These are phyloP conservation scores for Characodon lateralis DNA, from an alignment of 2,797 vertebrate genomes.

Conservation along the genomic window DNA sequence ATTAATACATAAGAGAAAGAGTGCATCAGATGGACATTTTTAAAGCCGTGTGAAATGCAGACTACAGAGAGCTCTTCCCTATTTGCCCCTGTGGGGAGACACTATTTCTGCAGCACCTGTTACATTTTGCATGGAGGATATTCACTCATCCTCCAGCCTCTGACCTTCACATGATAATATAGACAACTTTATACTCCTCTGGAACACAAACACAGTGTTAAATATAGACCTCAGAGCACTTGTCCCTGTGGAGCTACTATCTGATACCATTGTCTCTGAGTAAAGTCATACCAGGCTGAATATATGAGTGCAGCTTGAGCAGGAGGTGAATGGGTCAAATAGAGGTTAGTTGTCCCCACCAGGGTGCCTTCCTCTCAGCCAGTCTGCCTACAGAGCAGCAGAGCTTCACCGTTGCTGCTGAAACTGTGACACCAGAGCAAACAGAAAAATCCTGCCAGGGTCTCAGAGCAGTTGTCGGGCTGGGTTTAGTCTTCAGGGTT, in stretches of 20 bases:
- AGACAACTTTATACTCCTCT: constrained; percentile 31
- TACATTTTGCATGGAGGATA: constrained; percentile 41
- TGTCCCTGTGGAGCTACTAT: constrained; percentile 46
- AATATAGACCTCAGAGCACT: constrained; percentile 54
- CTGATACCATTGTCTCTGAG: constrained; percentile 62
- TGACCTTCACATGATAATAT: constrained; percentile 49
- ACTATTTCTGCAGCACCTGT: constrained; percentile 55
- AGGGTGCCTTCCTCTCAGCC: constrained; percentile 32
- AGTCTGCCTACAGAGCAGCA: constrained; percentile 58
- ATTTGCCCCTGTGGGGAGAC: constrained; percentile 38
- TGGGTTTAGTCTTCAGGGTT: constrained; percentile 45
- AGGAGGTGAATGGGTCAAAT: constrained; percentile 40
- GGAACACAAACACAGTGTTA: constrained; percentile 39
- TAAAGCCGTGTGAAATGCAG: constrained; percentile 26
- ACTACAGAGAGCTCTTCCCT: constrained; percentile 16
- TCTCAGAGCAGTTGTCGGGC: constrained; percentile 41
- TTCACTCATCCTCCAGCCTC: constrained; percentile 28
- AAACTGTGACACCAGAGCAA: constrained; percentile 26
- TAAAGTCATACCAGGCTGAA: constrained; percentile 44
- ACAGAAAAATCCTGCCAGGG: constrained; percentile 41
- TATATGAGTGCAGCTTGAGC: constrained; percentile 40
- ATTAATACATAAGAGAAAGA: neutral
- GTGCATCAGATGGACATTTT: constrained; percentile 12
- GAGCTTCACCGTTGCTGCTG: constrained; percentile 50
- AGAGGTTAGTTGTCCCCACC: constrained; percentile 44